Base-by-base conservation (phyloP, 2,888 invertebrate species). In the Anthophora plumipes region DNA sequence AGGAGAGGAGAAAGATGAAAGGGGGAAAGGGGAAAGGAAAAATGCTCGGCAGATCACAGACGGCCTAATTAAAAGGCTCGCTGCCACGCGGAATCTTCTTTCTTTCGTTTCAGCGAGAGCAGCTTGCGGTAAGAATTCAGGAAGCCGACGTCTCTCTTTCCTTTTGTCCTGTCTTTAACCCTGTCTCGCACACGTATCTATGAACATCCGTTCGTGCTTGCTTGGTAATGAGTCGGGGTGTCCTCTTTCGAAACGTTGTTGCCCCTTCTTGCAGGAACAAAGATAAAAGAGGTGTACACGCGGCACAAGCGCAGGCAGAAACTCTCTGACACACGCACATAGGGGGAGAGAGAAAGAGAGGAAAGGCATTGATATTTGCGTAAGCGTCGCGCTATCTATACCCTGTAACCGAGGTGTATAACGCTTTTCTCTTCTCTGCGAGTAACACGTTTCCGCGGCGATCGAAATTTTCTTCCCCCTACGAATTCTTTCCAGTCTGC, bases 11-110 rank as follows among this genome's bases (percentile, higher is more conserved):
- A 31, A 37, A 54, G 22, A 41, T 41, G n/a, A 63, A 11, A 39
- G 22, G 25, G 6, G 17, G 41, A 12, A 69, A 67, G 64, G 64
- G 43, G 72, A 59, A 75, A 77, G 76, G 52, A 57, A 81, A 82
- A 86, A 86, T 82, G 83, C 84, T 86, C 55, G 73, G 77, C 77
- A 72, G 88, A 89, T 88, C 89, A 86, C 82, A 88, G 89, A 80
- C 77, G 74, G 85, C 79, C 70, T 89, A 88, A 89, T 88, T 88
- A 89, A 89, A 88, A 89, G 84, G 74, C 70, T 74, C 86, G 61
- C 73, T 77, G 77, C 80, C 84, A 83, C 75, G 61, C 73, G 74
- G 77, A 74, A 75, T 75, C 60, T 69, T 72, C 61, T 75, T 63
- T 71, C 71, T 72, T 84, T 75, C 43, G 67, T 75, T 70, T 75